Conservation (phyloP, 1,140 invertebrate species). For the Orchestia grillus region DNA sequence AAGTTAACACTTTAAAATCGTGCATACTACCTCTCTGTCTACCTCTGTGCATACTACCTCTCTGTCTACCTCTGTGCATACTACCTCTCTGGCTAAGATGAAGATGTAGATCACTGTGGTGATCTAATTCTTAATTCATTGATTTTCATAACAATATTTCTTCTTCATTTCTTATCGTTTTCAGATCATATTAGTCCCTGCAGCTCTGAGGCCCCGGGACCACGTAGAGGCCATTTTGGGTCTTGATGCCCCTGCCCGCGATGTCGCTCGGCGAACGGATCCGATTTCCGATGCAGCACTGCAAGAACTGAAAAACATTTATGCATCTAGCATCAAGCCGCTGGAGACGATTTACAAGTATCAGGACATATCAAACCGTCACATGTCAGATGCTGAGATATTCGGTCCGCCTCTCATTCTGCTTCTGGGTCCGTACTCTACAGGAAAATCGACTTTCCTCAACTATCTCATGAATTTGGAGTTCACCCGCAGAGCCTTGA, state of each 20-base stretch:
- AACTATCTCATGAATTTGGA: constrained; percentile 93
- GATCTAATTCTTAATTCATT: neutral
- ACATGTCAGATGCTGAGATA: constrained; percentile 87
- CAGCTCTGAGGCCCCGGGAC: constrained; percentile 81
- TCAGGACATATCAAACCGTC: constrained; percentile 89
- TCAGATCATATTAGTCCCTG: constrained; percentile 79
- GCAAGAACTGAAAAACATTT: constrained; percentile 87
- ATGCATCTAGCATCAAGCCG: constrained; percentile 90
- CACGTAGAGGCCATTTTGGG: constrained; percentile 86
- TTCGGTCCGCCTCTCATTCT: constrained; percentile 93
- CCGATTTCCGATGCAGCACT: constrained; percentile 82
- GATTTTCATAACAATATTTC: neutral
- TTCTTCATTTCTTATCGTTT: constrained; percentile 57
- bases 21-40: too few species aligned
- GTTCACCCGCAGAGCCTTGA: constrained; percentile 83
- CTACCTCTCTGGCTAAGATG: too few species aligned
- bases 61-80: too few species aligned
- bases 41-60: too few species aligned
- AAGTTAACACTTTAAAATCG: too few species aligned
- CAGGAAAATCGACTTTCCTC: constrained; percentile 93
- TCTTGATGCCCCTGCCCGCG: constrained; percentile 79
- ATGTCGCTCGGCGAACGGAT: constrained; percentile 77
- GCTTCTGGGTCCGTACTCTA: constrained; percentile 96
- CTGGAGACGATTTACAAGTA: constrained; percentile 92
- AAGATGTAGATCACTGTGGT: too few species aligned